Conservation (phyloP, 2,888 invertebrate species). For the Callyntrura guangdongensis region DNA sequence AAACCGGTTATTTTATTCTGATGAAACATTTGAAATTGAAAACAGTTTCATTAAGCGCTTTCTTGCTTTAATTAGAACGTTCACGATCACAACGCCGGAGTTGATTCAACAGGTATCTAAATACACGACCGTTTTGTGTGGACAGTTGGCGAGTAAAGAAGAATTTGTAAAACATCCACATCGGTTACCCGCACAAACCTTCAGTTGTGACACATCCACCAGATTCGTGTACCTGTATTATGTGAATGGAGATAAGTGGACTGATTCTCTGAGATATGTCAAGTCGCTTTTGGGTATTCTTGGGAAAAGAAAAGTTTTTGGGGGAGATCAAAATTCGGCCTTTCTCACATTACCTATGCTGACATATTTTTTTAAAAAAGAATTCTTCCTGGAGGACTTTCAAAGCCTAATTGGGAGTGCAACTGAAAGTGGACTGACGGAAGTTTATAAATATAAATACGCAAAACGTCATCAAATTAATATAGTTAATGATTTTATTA, state of each 20-base stretch:
- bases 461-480: background rate
- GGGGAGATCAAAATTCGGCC: background rate
- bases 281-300: background rate
- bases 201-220: background rate
- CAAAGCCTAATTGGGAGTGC: background rate
- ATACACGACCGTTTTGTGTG: too few species aligned
- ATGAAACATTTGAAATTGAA: too few species aligned
- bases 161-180: too few species aligned
- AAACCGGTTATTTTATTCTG: too few species aligned
- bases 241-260: too few species aligned
- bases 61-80: too few species aligned
- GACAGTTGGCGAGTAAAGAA: background rate
- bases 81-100: too few species aligned
- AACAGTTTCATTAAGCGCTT: too few species aligned
- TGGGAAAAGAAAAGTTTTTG: background rate
- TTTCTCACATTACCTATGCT: background rate
- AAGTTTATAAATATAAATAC: background rate
- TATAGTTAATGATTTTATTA: too few species aligned
- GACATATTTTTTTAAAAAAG: background rate
- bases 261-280: background rate
- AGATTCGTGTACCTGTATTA: background rate
- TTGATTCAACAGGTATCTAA: too few species aligned
- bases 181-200: background rate
- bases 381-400: background rate
- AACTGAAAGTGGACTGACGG: background rate